These are phyloP conservation scores for Dasysyrphus tricinctus DNA, from an alignment of 2,888 invertebrate species.

Conservation along the genomic window DNA sequence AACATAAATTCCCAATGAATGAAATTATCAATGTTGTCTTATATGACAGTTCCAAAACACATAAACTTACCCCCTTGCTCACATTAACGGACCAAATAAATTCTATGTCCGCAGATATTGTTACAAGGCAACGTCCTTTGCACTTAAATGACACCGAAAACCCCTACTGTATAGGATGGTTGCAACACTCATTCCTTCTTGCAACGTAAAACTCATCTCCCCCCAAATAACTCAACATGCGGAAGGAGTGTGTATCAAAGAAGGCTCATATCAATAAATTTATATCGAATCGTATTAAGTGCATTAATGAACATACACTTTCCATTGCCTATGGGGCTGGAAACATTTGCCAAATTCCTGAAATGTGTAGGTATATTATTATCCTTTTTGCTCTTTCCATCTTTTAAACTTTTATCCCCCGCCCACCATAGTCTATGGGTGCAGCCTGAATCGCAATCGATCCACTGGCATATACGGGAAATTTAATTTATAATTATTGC, in stretches of 20 bases:
- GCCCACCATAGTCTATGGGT: slow-evolving; percentile 9
- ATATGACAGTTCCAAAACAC: slow-evolving; percentile 23
- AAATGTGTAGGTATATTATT: slow-evolving; percentile 19
- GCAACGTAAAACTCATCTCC: background rate
- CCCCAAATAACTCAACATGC: background rate
- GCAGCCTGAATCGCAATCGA: slow-evolving; percentile 28
- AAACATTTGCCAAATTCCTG: slow-evolving; percentile 57
- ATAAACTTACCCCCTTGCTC: slow-evolving; percentile 3
- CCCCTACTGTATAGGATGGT: slow-evolving; percentile 22
- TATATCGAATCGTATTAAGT: slow-evolving; percentile 70
- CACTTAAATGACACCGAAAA: slow-evolving; percentile 63
- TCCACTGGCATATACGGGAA: slow-evolving; percentile 59
- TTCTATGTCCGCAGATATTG: slow-evolving; percentile 63
- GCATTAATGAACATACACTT: slow-evolving; percentile 69
- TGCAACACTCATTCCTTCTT: slow-evolving; percentile 9
- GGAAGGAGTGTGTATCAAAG: slow-evolving; percentile 11
- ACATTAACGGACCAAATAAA: slow-evolving; percentile 24
- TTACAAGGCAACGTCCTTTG: slow-evolving; percentile 61
- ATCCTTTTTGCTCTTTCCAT: slow-evolving; percentile 44
- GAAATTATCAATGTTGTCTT: slow-evolving; percentile 28
- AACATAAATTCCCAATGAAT: background rate
- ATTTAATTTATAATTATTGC: slow-evolving; percentile 73
- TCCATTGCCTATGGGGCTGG: slow-evolving; percentile 27
- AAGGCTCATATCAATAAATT: slow-evolving; percentile 56
- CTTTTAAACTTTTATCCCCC: slow-evolving; percentile 8